A percentile compares a stretch with the other conserved stretches of the same genome.
phyloP scores from a whole-genome alignment of 2,113 vertebrate genomes.

The Hydrochoerus hydrochaeris region DNA sequence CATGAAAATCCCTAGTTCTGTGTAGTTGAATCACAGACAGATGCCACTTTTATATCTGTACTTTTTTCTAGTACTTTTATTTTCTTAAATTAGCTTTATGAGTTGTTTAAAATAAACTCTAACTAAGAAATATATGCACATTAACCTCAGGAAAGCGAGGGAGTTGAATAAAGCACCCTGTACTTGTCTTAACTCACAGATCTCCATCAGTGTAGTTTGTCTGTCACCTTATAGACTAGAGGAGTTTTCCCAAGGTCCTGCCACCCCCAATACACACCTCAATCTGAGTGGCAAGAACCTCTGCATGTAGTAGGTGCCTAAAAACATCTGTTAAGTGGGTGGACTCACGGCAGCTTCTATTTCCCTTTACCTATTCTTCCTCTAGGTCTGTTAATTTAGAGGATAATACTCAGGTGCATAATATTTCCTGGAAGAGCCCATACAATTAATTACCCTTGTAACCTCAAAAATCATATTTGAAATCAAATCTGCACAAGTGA shows the following conservation, averaged over 20 bases:
- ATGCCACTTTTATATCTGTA: neutral
- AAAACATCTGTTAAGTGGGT: neutral
- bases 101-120: neutral
- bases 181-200: neutral
- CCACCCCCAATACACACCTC: neutral
- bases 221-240: neutral
- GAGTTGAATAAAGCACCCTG: neutral
- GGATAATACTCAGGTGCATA: constrained; percentile 63
- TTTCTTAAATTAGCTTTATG: neutral
- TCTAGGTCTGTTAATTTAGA: constrained; percentile 36
- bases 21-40: neutral
- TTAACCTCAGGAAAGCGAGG: neutral
- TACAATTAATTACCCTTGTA: constrained; percentile 79
- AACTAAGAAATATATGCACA: neutral
- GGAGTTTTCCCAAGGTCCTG: neutral
- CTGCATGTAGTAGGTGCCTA: neutral
- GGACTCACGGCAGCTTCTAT: neutral
- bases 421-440: constrained; percentile 72
- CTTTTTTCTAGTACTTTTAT: neutral
- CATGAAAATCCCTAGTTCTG: neutral
- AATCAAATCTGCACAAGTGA: constrained; percentile 77
- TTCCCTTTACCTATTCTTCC: constrained; percentile 24
- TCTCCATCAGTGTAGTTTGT: neutral
- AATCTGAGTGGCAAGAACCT: neutral
- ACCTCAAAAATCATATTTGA: constrained; percentile 82